Base-by-base conservation (phyloP, 2,888 invertebrate species). In the Lycia hirtaria region DNA sequence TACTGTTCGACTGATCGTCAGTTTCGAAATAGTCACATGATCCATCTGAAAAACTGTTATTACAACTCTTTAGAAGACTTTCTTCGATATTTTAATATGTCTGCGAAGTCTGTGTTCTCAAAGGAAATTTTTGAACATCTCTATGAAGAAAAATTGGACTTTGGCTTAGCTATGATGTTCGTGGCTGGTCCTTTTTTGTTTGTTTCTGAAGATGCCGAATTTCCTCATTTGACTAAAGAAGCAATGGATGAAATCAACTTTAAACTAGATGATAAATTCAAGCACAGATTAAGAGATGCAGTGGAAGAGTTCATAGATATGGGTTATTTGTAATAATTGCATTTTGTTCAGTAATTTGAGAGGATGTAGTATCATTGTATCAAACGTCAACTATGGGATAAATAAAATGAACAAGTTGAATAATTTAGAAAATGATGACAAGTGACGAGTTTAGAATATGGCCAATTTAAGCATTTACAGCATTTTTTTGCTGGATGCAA, bases 291-390 rank as follows among this genome's bases (percentile, higher is more conserved):
- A 17, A 53, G 54, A 9, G 80, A 70, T 4, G 62, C 72, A 3
- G 56, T 81, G 12, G 69, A 79, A 41, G 81, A 82, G 38, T 80
- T 75, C 54, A 62, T 75, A 19, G 67, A 72, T 4, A 68, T 71
- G 57, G 78, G 76, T 2, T 64, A 50, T 40, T 40, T 72, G 17
- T 65, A 53, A 50, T n/a, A 10, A n/a, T n/a, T n/a, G n/a, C n/a
- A n/a, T n/a, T n/a, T n/a, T n/a, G n/a, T n/a, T n/a, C n/a, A n/a
- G n/a, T n/a, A n/a, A n/a, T n/a, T n/a, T n/a, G n/a, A n/a, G n/a
- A n/a, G n/a, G n/a, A n/a, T n/a, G n/a, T n/a, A n/a, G n/a, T n/a
- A n/a, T n/a, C n/a, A n/a, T n/a, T n/a, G n/a, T n/a, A n/a, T n/a
- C n/a, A n/a, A n/a, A n/a, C n/a, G n/a, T n/a, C n/a, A n/a, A n/a